Conservation (phyloP, 1,140 invertebrate genomes). For the Neodiprion pinetum region DNA sequence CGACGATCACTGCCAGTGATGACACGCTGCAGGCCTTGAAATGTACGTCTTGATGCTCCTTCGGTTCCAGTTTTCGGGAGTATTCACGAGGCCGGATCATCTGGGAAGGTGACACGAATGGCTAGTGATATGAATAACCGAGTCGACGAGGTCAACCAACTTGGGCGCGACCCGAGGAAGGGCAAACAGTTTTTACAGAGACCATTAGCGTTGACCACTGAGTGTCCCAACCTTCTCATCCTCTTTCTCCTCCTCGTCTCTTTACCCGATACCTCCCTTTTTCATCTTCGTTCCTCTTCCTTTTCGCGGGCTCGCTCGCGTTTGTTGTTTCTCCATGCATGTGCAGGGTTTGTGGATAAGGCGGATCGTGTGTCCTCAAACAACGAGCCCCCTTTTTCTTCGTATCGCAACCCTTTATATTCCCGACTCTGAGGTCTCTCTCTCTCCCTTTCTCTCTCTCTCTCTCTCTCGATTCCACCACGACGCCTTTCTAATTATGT, state of each 20-base stretch:
- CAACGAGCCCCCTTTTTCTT: conserved; percentile 53
- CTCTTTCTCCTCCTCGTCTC: no score
- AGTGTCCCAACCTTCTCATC: conserved; percentile 21
- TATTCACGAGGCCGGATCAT: no score
- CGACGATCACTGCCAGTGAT: no score
- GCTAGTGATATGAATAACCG: not conserved
- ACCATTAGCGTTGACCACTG: conserved; percentile 53
- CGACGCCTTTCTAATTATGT: conserved; percentile 50
- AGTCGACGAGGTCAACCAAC: conserved; percentile 17
- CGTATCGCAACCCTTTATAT: conserved; percentile 28
- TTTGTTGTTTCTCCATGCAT: not conserved
- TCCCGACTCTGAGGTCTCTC: not conserved
- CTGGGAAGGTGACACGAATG: no score
- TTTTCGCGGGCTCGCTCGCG: not conserved
- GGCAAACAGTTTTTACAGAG: conserved; percentile 48
- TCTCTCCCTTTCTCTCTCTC: not conserved
- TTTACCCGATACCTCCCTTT: no score
- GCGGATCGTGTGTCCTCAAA: conserved; percentile 55
- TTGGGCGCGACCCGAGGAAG: conserved; percentile 7
- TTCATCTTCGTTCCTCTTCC: not conserved
- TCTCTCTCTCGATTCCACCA: conserved; percentile 19
- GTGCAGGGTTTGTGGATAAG: conserved; percentile 25
- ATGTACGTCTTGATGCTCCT: no score
- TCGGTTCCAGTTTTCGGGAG: no score
- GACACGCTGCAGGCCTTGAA: no score